phyloP scores from a whole-genome alignment of 2,888 invertebrate genomes.

The Halictus ligatus region DNA sequence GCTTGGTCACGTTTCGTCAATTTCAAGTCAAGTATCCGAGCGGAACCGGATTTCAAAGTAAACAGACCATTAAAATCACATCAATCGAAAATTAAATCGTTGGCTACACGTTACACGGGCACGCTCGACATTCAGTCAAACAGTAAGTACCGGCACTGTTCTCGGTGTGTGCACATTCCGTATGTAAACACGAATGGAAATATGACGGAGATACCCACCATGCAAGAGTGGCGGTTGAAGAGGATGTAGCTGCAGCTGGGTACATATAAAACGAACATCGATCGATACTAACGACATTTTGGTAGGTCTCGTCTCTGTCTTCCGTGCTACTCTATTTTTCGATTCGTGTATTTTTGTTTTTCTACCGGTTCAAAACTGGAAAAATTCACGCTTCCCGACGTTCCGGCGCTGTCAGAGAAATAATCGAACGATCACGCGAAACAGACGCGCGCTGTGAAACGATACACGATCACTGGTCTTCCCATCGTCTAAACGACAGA shows the following conservation, averaged over 20 bases:
- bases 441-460: conserved; percentile 34
- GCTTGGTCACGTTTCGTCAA: conserved; percentile 1
- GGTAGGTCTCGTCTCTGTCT: conserved; percentile 20
- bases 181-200: conserved; percentile 72
- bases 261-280: conserved; percentile 68
- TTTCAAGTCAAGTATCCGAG: conserved; percentile 28
- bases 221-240: conserved; percentile 37
- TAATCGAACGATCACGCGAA: conserved; percentile 50
- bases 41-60: conserved; percentile 57
- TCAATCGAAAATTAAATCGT: conserved; percentile 74
- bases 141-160: conserved; percentile 57
- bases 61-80: conserved; percentile 75
- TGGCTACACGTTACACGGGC: conserved; percentile 51
- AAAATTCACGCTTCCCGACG: conserved; percentile 56
- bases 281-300: conserved; percentile 67
- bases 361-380: conserved; percentile 12
- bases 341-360: conserved; percentile 2
- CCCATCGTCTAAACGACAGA: neutral
- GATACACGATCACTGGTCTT: conserved; percentile 14
- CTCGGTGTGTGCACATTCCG: conserved; percentile 55
- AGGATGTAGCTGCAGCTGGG: conserved; percentile 35
- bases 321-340: conserved; percentile 2
- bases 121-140: conserved; percentile 59
- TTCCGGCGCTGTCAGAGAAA: conserved; percentile 53
- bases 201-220: conserved; percentile 61